Conservation (phyloP, 2,113 vertebrate species). For the Piaya cayana region DNA sequence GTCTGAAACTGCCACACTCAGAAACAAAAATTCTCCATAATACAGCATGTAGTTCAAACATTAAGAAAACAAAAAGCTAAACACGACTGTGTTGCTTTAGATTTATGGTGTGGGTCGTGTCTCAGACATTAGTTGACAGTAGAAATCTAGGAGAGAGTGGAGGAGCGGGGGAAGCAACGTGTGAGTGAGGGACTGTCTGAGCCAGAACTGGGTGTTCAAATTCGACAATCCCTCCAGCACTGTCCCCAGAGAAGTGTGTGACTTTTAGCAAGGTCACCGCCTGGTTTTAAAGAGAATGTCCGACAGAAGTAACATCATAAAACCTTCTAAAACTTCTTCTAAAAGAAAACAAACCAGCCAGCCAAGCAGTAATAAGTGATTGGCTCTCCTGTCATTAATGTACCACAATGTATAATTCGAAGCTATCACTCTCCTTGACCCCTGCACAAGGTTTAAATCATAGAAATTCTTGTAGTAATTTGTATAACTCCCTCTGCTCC, state of each 20-base stretch:
- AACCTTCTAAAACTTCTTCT: neutral
- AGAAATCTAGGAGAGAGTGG: neutral
- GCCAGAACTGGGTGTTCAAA: neutral
- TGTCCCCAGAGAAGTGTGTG: neutral
- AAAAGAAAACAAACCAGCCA: neutral
- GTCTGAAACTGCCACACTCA: neutral
- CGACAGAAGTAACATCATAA: neutral
- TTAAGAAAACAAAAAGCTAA: neutral
- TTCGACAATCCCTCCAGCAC: neutral
- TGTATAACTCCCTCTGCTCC: neutral
- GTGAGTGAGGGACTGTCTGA: neutral
- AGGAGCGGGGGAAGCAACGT: neutral
- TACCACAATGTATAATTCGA: neutral
- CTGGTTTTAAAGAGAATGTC: neutral
- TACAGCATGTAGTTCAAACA: neutral
- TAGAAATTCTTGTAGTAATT: neutral
- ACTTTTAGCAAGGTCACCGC: neutral
- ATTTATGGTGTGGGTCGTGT: fast-evolving
- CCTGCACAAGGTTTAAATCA: neutral
- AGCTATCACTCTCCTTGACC: neutral
- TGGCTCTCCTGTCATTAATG: neutral
- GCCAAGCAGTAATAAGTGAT: neutral
- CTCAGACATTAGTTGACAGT: neutral
- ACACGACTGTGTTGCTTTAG: neutral
- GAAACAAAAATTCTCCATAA: neutral